Base-by-base conservation (phyloP, 2,113 vertebrate species). In the Chunga burmeisteri region DNA sequence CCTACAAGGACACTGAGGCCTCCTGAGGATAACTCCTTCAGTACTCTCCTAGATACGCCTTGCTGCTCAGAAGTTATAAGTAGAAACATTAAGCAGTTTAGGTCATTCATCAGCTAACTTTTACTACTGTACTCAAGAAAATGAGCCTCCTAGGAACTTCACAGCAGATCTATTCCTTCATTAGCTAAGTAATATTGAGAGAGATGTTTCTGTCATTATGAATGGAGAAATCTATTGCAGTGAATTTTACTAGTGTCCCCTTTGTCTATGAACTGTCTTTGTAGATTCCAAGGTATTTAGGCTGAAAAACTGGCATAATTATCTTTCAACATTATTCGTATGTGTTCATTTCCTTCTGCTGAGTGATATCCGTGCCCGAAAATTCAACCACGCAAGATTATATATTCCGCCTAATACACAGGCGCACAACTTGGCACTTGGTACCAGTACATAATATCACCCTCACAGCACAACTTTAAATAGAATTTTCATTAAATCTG, bases 91-190 rank as follows among this genome's bases (percentile, higher is more conserved):
- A 98, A 98, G 98, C 98, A 98, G 97, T 98, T 98, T 95, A 98
- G 98, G 98, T 98, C 97, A 98, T 98, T 98, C 98, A 99, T 99
- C 99, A 99, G 99, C 98, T 98, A 98, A 99, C 98, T 98, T 98
- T 99, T 98, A 99, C 98, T 98, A 98, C 98, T 98, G 98, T 98
- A 98, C 97, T 97, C 98, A 97, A 94, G 98, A 98, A 99, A 99
- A 98, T 98, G 98, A 98, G 98, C 98, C 98, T 99, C 98, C 97
- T 85, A 98, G 98, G 98, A 98, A 98, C 98, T 97, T 98, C 96
- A 81, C 98, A 96, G 98, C 98, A 98, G 98, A 98, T 98, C 98
- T 97, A 97, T 97, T 98, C 98, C 96, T 98, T 98, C 98, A 98
- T 98, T 98, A 98, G 98, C 98, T 96, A 94, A 98, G 98, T 97